Evolutionary conservation across 2,888 invertebrate species (phyloP).

Genomic region (Limenitis arthemis): DNA sequence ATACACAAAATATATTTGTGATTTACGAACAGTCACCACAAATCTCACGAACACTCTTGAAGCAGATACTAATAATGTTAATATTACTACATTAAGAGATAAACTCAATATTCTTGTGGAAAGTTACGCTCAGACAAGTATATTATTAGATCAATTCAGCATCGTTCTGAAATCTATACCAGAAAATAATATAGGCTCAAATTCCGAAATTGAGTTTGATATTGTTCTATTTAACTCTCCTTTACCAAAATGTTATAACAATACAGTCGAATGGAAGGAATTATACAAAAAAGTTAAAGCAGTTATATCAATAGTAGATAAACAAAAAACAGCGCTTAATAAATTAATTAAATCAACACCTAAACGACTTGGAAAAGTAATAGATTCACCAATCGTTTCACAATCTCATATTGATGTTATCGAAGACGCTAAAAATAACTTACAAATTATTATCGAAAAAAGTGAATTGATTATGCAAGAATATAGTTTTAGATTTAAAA

Average conservation of each 20-base stretch:
- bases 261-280: conserved; percentile 53
- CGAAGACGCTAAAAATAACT: conserved; percentile 40
- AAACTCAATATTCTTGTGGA: conserved; percentile 56
- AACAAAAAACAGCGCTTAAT: conserved; percentile 48
- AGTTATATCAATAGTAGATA: conserved; percentile 43
- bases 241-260: conserved; percentile 50
- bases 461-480: conserved; percentile 39
- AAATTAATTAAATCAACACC: conserved; percentile 45
- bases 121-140: conserved; percentile 61
- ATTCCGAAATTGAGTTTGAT: conserved; percentile 52
- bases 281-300: conserved; percentile 44
- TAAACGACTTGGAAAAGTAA: conserved; percentile 37
- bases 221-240: conserved; percentile 46
- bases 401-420: conserved; percentile 50
- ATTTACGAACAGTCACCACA: conserved; percentile 65
- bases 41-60: conserved; percentile 48
- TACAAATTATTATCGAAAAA: conserved; percentile 39
- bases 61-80: conserved; percentile 36
- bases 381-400: conserved; percentile 35
- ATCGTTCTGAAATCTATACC: conserved; percentile 74
- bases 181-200: conserved; percentile 35
- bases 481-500: conserved; percentile 44
- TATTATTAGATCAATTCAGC: conserved; percentile 77
- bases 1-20: conserved; percentile 70
- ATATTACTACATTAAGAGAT: conserved; percentile 44